phyloP scores from a whole-genome alignment of 2,888 invertebrate species.

The Drosophila mayaguana region DNA sequence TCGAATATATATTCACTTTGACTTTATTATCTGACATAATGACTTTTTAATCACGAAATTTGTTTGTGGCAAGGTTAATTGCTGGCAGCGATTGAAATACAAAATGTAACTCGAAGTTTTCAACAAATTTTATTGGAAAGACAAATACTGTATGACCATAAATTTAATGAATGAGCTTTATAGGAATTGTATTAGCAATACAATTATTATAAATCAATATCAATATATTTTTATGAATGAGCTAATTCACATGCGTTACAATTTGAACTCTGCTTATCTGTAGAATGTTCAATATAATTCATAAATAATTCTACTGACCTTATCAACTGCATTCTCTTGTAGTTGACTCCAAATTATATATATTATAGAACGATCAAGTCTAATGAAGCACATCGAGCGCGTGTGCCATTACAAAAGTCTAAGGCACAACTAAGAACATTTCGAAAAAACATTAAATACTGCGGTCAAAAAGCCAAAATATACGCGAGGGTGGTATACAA shows the following conservation, averaged over 20 bases:
- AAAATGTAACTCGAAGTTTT: not conserved
- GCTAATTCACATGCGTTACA: slow-evolving; percentile 6
- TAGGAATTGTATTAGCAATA: not conserved
- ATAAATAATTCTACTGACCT: slow-evolving; percentile 36
- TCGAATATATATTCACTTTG: not conserved
- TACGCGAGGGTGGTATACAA: not conserved
- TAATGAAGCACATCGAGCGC: slow-evolving; percentile 12
- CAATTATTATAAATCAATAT: slow-evolving; percentile 1
- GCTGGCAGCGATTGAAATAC: slow-evolving; percentile 43
- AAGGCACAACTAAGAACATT: slow-evolving; percentile 48
- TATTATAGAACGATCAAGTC: slow-evolving; percentile 11
- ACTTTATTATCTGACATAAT: not conserved
- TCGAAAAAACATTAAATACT: slow-evolving; percentile 23
- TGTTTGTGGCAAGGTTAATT: slow-evolving; percentile 19
- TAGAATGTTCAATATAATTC: slow-evolving; percentile 11
- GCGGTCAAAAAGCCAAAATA: slow-evolving; percentile 9
- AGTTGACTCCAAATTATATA: slow-evolving; percentile 3
- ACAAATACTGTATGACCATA: not conserved
- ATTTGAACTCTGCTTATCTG: slow-evolving; percentile 34
- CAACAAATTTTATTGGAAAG: not conserved
- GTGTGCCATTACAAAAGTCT: slow-evolving; percentile 30
- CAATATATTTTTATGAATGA: slow-evolving; percentile 10
- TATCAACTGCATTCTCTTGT: slow-evolving; percentile 44
- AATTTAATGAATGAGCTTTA: not conserved
- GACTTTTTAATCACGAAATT: slow-evolving; percentile 22